phyloP scores from a whole-genome alignment of 2,888 invertebrate genomes.

The Dorcus hopei region DNA sequence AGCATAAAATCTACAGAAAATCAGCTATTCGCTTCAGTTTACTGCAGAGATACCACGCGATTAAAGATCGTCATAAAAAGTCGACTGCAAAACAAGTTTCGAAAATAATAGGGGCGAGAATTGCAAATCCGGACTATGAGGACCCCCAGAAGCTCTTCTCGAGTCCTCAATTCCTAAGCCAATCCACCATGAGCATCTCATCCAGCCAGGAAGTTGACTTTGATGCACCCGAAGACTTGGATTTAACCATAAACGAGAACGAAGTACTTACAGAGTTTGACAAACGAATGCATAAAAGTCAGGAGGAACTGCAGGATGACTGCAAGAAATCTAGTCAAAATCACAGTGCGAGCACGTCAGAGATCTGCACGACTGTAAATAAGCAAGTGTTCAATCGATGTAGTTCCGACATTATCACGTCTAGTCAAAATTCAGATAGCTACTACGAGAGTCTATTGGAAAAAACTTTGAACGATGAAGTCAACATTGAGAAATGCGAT shows the following conservation, averaged over 20 bases:
- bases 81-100: conserved; percentile 75
- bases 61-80: conserved; percentile 45
- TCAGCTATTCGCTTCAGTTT: conserved; percentile 60
- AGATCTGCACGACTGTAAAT: conserved; percentile 4
- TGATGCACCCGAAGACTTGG: conserved; percentile 46
- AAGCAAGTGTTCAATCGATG: not conserved
- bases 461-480: conserved; percentile 41
- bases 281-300: conserved; percentile 39
- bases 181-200: conserved; percentile 22
- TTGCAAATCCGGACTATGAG: conserved; percentile 83
- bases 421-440: conserved; percentile 44
- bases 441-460: conserved; percentile 46
- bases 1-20: conserved; percentile 75
- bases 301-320: conserved; percentile 4
- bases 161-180: conserved; percentile 28
- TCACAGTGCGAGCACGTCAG: not conserved
- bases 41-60: conserved; percentile 55
- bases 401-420: conserved; percentile 26
- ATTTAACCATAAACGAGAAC: conserved; percentile 43
- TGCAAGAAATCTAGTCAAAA: conserved; percentile 25
- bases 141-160: conserved; percentile 68
- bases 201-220: conserved; percentile 53
- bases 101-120: conserved; percentile 78
- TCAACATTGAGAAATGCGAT: conserved; percentile 35
- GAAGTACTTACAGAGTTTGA: conserved; percentile 46